Base-by-base conservation (phyloP, 2,113 vertebrate species). In the Promerops cafer region DNA sequence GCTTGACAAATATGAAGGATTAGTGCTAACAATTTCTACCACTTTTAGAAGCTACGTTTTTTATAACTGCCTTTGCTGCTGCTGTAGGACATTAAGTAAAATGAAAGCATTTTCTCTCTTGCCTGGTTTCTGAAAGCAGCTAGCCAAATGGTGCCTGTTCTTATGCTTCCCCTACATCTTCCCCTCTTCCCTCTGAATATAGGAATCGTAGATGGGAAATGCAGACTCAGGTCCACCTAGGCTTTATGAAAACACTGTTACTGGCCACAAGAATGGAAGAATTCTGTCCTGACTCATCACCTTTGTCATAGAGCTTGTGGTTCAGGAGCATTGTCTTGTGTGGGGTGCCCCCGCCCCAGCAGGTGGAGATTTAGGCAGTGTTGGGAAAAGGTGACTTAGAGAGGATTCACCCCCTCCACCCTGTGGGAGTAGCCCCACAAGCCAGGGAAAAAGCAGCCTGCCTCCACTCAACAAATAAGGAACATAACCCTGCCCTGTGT, bases 221-320 rank as follows among this genome's bases (percentile, higher is more conserved):
- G 17, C n/a, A 53, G 18, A 53, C 33, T 44, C 40, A 44, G 13
- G 19, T 61, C 61, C 17, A 22, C 7, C 4, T 35, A 39, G 35
- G 28, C 31, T 57, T 72, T 69, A 69, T 10, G 26, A 56, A 76
- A 68, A 71, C 31, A 15, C 10, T n/a, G 5, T 37, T 68, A 56
- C 39, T 47, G 28, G 45, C 53, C 35, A 26, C 11, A 56, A 52
- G 30, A 47, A 59, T 6, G 9, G 23, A 21, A 75, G 37, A 74
- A 49, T 30, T 23, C 50, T 20, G 37, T 50, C 11, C 8, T 14
- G 39, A 56, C 30, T 81, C n/a, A 11, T 50, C 42, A 33, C 8
- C 27, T 44, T 42, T 45, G 27, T 69, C 13, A 17, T 0, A 72
- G 16, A 30, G 9, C 54, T 27, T 47, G 27, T 1, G 0, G 35